Base-by-base conservation (phyloP, 2,797 vertebrate genomes). In the Lepus oiostolus region DNA sequence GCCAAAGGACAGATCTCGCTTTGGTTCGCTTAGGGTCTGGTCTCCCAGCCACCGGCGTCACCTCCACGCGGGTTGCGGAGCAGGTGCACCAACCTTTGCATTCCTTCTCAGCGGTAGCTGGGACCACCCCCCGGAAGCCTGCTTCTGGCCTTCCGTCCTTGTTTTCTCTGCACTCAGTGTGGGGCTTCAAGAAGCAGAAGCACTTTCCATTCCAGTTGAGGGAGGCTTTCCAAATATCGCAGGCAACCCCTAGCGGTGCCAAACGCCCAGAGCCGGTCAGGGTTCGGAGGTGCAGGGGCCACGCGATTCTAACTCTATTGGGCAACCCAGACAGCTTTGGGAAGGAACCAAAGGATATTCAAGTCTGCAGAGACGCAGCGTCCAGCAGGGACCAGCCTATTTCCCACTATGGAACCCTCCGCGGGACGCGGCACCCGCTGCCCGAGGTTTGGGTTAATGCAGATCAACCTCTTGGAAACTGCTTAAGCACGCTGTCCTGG, bases 21-120 rank as follows among this genome's bases (percentile, higher is more conserved):
- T 24, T 87, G 63, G n/a, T 85, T 90, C 52, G 47, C 38, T 86
- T 26, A 42, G 81, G 32, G 35, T 35, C 35, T 35, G 35, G 35
- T 35, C 7, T 9, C 35, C 2, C 24, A 1, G 28, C 52, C 7
- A 19, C 8, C 6, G 10, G 71, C 2, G 7, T 42, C 54, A 13
- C 24, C 32, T 22, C 4, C 0, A 2, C 3, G 2, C n/a, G 47
- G 17, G 17, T 22, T n/a, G 6, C 6, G 2, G 1, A 70, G 38
- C 47, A 89, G 75, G 60, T 38, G 22, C 10, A n/a, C 42, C 8
- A 4, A 50, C 38, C 52, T 90, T 85, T 62, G 63, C 17, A 1
- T 42, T 75, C 14, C 16, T 80, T 28, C 58, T 38, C 7, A 32
- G 68, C 24, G 12, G 16, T n/a, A 72, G 54, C 26, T 50, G 12